Base-by-base conservation (phyloP, 1,140 invertebrate genomes). In the Brachystomella parvula region DNA sequence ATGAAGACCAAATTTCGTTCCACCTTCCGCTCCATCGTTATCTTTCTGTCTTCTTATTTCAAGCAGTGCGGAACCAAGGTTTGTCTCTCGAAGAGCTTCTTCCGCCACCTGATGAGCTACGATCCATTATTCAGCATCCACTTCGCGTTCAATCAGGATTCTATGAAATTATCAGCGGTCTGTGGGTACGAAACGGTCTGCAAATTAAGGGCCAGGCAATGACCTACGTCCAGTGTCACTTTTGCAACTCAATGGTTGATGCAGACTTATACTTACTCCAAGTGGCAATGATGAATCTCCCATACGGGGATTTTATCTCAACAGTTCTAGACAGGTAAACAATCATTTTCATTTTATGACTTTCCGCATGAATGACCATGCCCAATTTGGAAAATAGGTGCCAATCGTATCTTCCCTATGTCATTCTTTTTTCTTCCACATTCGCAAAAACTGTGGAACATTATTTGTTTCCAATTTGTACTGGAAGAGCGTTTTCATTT, bases 141-240 rank as follows among this genome's bases (percentile, higher is more conserved):
- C 81, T 97, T 2, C 83, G 92, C 70, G 88, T 94, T 64, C 92
- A 96, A 90, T 92, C 91, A 64, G 87, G 91, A 0, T 94, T 96
- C 78, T 92, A 95, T 78, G 94, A 98, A 82, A 95, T 97, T 72
- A 81, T 94, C 57, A 88, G 88, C 73, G 91, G 90, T 17, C 84
- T 96, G 74, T 98, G 95, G 95, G 90, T 97, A 30, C 83, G 94
- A 61, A 98, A 98, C 80, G 96, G 95, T 0, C 81, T 96, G 0
- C 95, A 98, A 82, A 97, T 98, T 71, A 94, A 94, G 79, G 94
- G 94, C 17, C 94, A 98, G 80, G 94, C 94, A 3, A 97, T 98
- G 92, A 97, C 95, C 24, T 98, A 98, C 76, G 93, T 97, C 71
- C 95, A 98, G 77, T 94, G 92, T 66, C 96, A 98, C 80, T 98